Base-by-base conservation (phyloP, 2,113 vertebrate species). In the Elanus axillaris region DNA sequence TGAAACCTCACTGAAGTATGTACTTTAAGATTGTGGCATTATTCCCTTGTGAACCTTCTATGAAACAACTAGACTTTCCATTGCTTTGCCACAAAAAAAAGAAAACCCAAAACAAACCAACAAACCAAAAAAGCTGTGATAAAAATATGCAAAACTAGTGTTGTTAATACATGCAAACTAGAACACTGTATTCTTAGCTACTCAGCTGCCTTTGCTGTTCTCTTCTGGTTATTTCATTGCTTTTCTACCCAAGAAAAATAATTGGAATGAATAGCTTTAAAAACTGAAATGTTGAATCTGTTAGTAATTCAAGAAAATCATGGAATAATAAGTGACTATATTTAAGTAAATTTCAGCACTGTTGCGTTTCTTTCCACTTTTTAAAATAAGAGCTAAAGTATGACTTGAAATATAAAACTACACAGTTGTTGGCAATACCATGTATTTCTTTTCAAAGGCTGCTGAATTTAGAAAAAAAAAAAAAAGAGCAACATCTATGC, bases 1-100 rank as follows among this genome's bases (percentile, higher is more conserved):
- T 99, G 97, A 99, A 96, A 58, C 8, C 18, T 90, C n/a, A n/a
- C 52, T 71, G 38, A 72, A 82, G 20, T 17, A 32, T 7, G 36
- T 69, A 59, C 38, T 69, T 47, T 19, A 60, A 56, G 76, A 62
- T 59, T 42, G 15, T 50, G 40, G 45, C 6, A 6, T 71, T 82
- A 58, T 50, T 87, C 34, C 31, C 29, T 77, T 79, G 27, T 6
- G 52, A 83, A 34, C 27, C 2, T 62, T 66, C 31, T 85, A 47
- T 83, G 72, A 86, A 91, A 63, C 16, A 42, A 36, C 19, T 74
- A 53, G 34, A 34, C 23, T 84, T 62, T 29, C 18, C 86, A 5
- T 32, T 84, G 6, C 85, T 91, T 59, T 78, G 22, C 52, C 16
- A 7, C 9, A 17, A 53, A 53, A 53, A 52, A 42, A 83, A 81